phyloP scores from a whole-genome alignment of 2,113 vertebrate species.

The Vombatus ursinus region DNA sequence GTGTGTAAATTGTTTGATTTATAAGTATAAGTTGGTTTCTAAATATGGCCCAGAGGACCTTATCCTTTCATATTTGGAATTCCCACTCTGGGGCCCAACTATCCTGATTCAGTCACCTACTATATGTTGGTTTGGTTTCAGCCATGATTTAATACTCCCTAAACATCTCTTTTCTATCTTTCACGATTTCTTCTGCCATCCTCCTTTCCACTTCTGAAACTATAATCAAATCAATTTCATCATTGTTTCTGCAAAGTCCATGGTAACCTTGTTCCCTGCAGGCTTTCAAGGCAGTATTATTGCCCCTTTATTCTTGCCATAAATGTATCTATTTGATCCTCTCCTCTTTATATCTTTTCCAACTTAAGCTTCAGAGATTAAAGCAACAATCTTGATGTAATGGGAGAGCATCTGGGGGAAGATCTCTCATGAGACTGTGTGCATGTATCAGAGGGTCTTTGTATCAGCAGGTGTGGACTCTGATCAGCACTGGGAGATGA shows the following conservation, averaged over 20 bases:
- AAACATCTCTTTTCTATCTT: neutral
- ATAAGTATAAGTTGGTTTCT: neutral
- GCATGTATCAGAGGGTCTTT: neutral
- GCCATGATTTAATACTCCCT: neutral
- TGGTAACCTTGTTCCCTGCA: neutral
- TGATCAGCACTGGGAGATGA: too few relatives aligned
- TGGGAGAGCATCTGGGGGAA: neutral
- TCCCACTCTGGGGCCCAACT: neutral
- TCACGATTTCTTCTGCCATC: neutral
- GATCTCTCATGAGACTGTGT: neutral
- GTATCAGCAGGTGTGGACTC: too few relatives aligned
- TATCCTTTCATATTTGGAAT: neutral
- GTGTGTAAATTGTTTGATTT: neutral
- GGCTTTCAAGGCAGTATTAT: neutral
- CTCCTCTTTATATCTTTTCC: neutral
- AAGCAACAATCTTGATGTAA: neutral
- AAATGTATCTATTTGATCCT: neutral
- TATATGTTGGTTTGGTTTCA: neutral
- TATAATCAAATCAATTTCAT: neutral
- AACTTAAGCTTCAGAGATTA: neutral
- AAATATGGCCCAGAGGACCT: neutral
- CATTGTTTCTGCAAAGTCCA: neutral
- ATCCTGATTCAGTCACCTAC: neutral
- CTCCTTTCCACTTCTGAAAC: neutral
- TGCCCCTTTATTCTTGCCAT: neutral